Evolutionary conservation across 1,140 invertebrate species (phyloP).

Genomic region (Charaxes varanes): DNA sequence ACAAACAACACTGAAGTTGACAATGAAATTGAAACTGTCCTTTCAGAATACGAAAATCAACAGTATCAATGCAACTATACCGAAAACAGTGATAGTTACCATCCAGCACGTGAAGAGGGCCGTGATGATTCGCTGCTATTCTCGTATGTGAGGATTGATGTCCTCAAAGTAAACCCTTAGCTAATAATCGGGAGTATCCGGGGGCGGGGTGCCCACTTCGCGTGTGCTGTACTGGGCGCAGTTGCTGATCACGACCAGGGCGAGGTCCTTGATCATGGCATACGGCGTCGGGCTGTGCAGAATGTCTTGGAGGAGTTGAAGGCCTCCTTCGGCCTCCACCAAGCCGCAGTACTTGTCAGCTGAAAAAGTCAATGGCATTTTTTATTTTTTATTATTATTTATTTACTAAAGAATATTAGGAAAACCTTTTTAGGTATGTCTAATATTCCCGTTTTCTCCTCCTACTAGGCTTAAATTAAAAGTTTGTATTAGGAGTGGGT

Average conservation of each 20-base stretch:
- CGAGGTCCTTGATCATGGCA: constrained; percentile 79
- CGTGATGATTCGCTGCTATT: constrained; percentile 17
- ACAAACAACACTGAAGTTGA: no score
- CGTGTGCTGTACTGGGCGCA: constrained; percentile 52
- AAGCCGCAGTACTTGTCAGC: constrained; percentile 92
- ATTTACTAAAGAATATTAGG: no score
- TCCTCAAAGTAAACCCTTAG: constrained; percentile 57
- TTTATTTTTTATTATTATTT: no score
- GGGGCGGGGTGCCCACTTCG: constrained; percentile 7
- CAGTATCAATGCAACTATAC: no score
- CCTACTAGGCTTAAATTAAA: no score
- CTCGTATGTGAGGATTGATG: constrained; percentile 34
- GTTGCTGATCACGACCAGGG: constrained; percentile 79
- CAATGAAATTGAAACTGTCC: no score
- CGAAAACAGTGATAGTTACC: background rate
- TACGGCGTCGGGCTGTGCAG: constrained; percentile 77
- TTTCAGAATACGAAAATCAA: no score
- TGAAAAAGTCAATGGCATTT: constrained; percentile 55
- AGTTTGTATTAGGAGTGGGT: no score
- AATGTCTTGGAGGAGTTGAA: constrained; percentile 82
- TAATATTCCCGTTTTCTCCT: no score
- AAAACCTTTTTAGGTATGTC: no score
- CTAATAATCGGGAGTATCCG: constrained; percentile 40
- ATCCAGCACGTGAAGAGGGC: background rate
- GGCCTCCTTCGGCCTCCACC: constrained; percentile 89